Base-by-base conservation (phyloP, 2,797 vertebrate genomes). In the Eremophila alpestris region DNA sequence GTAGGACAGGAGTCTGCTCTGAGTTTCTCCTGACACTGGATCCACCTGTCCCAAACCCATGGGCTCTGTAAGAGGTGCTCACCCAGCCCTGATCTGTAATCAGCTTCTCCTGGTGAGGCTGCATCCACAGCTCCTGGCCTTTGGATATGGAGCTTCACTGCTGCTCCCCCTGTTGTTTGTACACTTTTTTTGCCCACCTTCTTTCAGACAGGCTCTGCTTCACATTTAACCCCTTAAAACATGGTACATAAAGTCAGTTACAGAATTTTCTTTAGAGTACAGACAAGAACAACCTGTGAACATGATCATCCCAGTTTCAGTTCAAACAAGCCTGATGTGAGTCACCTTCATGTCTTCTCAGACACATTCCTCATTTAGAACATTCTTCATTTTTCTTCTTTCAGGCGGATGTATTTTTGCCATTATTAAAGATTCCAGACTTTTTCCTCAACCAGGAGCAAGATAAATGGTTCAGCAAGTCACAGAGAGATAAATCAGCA, bases 241-340 rank as follows among this genome's bases (percentile, higher is more conserved):
- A 6, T 0, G 1, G 7, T 6, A 4, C 38, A 32, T 10, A 13
- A 70, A 55, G 12, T 5, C 18, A 18, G 1, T 12, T 45, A 48
- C 5, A 27, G 10, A 49, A 17, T 38, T 64, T 51, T 17, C 7
- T 36, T 36, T 12, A 23, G 20, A 70, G 22, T 24, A 34, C 34
- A 52, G 17, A 13, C 8, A 54, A 55, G 22, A 78, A 16, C 23
- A 59, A 54, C 5, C 23, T 20, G 8, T 20, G 5, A n/a, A 13
- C 27, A 23, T 9, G 27, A 46, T 6, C 13, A 18, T 4, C 5
- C 8, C 48, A 43, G 5, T 30, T 48, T 62, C 64, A 34, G 40
- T 65, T 62, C 55, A 80, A 38, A 24, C 11, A 65, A 59, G 9
- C 3, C 36, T 41, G 15, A 43, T 22, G 18, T 16, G 21, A 71